These are phyloP conservation scores for Clostera curtula DNA, from an alignment of 2,888 invertebrate species.

Conservation along the genomic window DNA sequence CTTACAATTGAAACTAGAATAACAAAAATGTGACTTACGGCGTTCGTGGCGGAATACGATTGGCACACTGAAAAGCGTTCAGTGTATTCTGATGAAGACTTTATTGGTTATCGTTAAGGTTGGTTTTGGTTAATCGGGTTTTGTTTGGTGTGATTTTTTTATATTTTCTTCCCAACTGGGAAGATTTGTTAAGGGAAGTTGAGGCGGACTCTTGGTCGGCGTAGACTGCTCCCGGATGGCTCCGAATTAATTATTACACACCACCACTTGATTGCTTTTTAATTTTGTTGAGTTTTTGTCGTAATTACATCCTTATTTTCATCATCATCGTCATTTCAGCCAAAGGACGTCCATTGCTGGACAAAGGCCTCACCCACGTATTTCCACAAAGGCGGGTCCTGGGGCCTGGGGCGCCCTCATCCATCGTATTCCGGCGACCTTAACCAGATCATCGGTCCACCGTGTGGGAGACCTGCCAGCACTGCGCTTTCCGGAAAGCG, in stretches of 20 bases:
- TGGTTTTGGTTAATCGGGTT: conserved; percentile 40
- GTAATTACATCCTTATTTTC: background rate
- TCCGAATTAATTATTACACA: conserved; percentile 27
- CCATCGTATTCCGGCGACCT: too few species aligned
- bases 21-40: background rate
- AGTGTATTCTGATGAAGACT: conserved; percentile 22
- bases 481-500: too few species aligned
- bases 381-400: too few species aligned
- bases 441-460: too few species aligned
- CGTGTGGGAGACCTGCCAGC: too few species aligned
- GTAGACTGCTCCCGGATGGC: conserved; percentile 13
- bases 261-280: conserved; percentile 29
- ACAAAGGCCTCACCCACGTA: too few species aligned
- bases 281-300: conserved; percentile 22
- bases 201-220: conserved; percentile 39
- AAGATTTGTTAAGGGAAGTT: conserved; percentile 54
- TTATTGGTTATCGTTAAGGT: conserved; percentile 13
- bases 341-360: too few species aligned
- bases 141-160: conserved; percentile 45
- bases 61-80: conserved; percentile 25
- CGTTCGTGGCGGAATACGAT: conserved; percentile 1
- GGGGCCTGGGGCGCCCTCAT: too few species aligned
- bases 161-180: conserved; percentile 52
- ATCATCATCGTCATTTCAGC: background rate
- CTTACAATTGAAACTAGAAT: conserved; percentile 6